Base-by-base conservation (phyloP, 2,797 vertebrate genomes). In the Strix occidentalis region DNA sequence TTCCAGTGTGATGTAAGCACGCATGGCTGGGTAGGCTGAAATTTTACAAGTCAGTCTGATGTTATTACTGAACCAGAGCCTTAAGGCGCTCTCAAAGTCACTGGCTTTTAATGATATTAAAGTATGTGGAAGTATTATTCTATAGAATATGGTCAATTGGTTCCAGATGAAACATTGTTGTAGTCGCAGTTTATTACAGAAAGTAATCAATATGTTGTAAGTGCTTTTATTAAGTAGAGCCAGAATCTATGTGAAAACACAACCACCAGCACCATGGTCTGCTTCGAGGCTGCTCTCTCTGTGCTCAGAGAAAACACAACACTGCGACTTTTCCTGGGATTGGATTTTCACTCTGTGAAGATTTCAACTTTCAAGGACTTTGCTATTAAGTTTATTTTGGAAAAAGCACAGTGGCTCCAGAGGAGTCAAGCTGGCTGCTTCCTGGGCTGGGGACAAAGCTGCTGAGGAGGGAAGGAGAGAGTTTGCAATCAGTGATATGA, bases 221-320 rank as follows among this genome's bases (percentile, higher is more conserved):
- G 58, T 56, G 57, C 24, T 83, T 89, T 84, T 68, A 70, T 12
- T 45, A 54, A 53, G 50, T 37, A 85, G 37, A 70, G 39, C 39
- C 39, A 43, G 41, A 89, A 83, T 60, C 24, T 41, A 3, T 29
- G 35, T 72, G 71, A 77, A 89, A 87, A 82, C n/a, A 33, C 57
- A 75, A 6, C 26, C 8, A 41, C 41, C 19, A 35, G 12, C 21
- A 28, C 24, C 46, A 3, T 24, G 10, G 16, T 26, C 46, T 77
- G 39, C 39, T 58, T n/a, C n/a, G 31, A 58, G 48, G 14, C 45
- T 86, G 41, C 16, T 61, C 16, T 61, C 61, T 46, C 54, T 72
- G 51, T 31, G 3, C 21, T 46, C 0, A 0, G 78, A 63, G 6
- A 33, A 77, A 61, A 2, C 16, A 53, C 5, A 2, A 23, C 19